These are phyloP conservation scores for Centrocercus urophasianus DNA, from an alignment of 2,113 vertebrate genomes.

Conservation along the genomic window DNA sequence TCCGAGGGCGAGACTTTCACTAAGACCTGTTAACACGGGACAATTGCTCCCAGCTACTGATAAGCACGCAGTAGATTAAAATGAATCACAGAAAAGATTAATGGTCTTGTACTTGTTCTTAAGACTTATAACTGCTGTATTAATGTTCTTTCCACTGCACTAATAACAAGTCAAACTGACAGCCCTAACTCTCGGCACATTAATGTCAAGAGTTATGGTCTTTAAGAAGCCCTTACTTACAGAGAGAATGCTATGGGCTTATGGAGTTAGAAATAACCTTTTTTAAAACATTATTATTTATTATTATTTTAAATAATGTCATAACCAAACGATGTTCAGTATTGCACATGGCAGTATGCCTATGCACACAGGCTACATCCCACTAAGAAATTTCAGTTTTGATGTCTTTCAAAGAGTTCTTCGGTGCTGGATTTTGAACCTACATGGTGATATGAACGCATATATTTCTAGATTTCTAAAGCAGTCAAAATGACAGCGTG, in stretches of 20 bases:
- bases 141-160: not conserved
- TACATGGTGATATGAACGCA: not conserved
- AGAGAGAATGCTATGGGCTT: not conserved
- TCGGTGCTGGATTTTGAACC: not conserved
- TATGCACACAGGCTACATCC: rapidly evolving
- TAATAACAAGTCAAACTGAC: not conserved
- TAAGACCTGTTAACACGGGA: not conserved
- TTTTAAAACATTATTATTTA: not conserved
- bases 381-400: not conserved
- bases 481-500: not conserved
- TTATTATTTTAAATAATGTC: not conserved
- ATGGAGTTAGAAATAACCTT: not conserved
- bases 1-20: not conserved
- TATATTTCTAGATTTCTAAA: not conserved
- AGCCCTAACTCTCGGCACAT: not conserved
- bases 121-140: not conserved
- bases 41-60: not conserved
- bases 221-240: not conserved
- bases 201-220: not conserved
- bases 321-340: not conserved
- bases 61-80: not conserved
- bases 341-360: not conserved
- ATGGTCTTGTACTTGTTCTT: not conserved
- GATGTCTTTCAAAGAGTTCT: not conserved
- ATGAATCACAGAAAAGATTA: constrained; percentile 8